Conservation (phyloP, 2,888 invertebrate genomes). For the Xylocampa areola region DNA sequence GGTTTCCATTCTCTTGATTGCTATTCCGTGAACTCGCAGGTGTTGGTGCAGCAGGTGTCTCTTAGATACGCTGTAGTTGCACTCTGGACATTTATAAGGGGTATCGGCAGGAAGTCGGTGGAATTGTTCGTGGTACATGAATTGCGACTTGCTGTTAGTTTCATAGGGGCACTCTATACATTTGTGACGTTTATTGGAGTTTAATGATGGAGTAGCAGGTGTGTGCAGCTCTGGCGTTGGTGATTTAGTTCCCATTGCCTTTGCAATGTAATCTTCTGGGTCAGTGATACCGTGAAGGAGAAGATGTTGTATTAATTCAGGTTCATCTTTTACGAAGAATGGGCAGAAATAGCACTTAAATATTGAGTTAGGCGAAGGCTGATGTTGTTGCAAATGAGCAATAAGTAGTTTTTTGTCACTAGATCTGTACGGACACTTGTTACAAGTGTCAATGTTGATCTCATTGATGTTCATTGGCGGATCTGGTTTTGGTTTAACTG, state of each 20-base stretch:
- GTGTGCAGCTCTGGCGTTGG: constrained; percentile 67
- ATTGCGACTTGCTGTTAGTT: constrained; percentile 96
- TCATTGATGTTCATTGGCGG: constrained; percentile 71
- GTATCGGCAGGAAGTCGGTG: constrained; percentile 92
- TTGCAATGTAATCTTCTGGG: constrained; percentile 89
- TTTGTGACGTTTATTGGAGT: constrained; percentile 91
- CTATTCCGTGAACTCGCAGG: constrained; percentile 92
- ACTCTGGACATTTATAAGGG: constrained; percentile 94
- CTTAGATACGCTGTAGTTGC: constrained; percentile 95
- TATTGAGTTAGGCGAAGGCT: constrained; percentile 91
- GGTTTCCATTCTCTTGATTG: constrained; percentile 81
- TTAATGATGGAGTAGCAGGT: constrained; percentile 55
- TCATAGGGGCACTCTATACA: constrained; percentile 95
- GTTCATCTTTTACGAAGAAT: constrained; percentile 93
- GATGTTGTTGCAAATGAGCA: constrained; percentile 92
- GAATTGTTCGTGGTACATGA: constrained; percentile 96
- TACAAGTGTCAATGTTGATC: constrained; percentile 86
- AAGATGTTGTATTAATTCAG: constrained; percentile 92
- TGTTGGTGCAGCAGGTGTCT: constrained; percentile 95
- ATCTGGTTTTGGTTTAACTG: constrained; percentile 85
- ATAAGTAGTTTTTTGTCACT: constrained; percentile 90
- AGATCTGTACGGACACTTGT: constrained; percentile 93
- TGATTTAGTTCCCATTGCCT: constrained; percentile 81
- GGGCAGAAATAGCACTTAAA: constrained; percentile 95
- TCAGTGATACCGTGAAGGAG: constrained; percentile 91